A percentile compares a stretch with the other conserved stretches of the same genome.
Conservation (phyloP, 2,888 invertebrate genomes). For the Lasiommata megera region DNA sequence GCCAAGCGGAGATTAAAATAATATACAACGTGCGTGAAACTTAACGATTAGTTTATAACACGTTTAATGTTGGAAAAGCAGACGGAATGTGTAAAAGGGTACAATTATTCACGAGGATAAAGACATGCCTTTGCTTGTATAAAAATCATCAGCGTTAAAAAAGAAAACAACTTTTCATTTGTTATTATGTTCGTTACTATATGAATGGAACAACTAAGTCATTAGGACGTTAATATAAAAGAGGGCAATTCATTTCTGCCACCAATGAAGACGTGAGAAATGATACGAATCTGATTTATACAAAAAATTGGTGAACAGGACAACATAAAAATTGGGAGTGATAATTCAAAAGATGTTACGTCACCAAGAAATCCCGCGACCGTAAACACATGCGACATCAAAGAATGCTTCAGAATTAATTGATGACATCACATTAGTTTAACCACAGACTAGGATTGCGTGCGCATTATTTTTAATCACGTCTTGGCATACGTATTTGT, state of each 20-base stretch:
- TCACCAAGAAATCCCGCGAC: slow-evolving; percentile 15
- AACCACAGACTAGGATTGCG: slow-evolving; percentile 34
- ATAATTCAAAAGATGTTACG: slow-evolving; percentile 25
- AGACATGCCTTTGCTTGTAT: neutral
- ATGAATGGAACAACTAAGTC: slow-evolving; percentile 1
- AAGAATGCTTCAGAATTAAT: slow-evolving; percentile 49
- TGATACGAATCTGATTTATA: slow-evolving; percentile 16
- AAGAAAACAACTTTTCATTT: neutral
- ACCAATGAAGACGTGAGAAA: slow-evolving; percentile 15
- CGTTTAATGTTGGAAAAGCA: slow-evolving; percentile 1
- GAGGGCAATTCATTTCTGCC: slow-evolving; percentile 9
- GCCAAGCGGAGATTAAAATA: slow-evolving; percentile 20
- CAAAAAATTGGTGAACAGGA: slow-evolving; percentile 11
- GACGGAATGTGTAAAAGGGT: slow-evolving; percentile 2
- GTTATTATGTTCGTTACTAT: neutral
- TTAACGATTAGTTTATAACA: slow-evolving; percentile 20
- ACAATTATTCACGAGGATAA: neutral
- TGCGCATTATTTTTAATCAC: slow-evolving; percentile 19
- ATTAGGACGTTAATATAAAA: slow-evolving; percentile 11
- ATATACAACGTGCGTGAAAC: slow-evolving; percentile 15
- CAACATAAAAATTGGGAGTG: slow-evolving; percentile 24
- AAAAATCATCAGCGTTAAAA: neutral
- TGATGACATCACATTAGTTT: slow-evolving; percentile 51
- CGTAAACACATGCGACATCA: slow-evolving; percentile 45
- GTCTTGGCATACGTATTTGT: slow-evolving; percentile 11